Conservation (phyloP, 1,140 invertebrate species). For the Ceratina australensis region DNA sequence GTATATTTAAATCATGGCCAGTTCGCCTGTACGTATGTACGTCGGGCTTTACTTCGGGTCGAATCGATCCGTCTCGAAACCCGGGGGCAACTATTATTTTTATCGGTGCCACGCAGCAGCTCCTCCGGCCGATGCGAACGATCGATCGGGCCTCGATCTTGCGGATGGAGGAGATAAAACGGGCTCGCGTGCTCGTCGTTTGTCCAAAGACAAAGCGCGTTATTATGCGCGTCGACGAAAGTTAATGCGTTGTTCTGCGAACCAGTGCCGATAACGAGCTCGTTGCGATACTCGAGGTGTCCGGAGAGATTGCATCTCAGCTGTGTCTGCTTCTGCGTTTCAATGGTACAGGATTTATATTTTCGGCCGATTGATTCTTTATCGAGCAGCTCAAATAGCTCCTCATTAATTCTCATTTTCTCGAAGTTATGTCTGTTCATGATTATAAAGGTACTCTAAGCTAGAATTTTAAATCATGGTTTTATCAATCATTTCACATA, state of each 20-base stretch:
- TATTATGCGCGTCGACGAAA: conserved; percentile 48
- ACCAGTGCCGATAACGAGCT: conserved; percentile 21
- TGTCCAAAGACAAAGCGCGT: conserved; percentile 52
- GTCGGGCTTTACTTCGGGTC: conserved; percentile 45
- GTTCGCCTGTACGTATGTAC: conserved; percentile 19
- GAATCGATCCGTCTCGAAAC: conserved; percentile 56
- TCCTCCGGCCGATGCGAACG: background rate
- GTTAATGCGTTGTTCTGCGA: conserved; percentile 43
- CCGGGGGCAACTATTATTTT: conserved; percentile 47
- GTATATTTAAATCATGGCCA: conserved; percentile 12
- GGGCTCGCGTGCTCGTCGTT: conserved; percentile 22
- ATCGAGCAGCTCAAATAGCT: background rate
- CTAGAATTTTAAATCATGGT: no score
- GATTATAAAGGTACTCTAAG: no score
- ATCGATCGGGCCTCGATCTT: conserved; percentile 16
- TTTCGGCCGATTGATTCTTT: conserved; percentile 29
- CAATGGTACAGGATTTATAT: background rate
- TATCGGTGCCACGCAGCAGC: conserved; percentile 27
- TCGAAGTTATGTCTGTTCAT: no score
- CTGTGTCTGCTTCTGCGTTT: background rate
- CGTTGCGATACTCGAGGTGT: conserved; percentile 39
- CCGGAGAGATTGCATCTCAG: conserved; percentile 30
- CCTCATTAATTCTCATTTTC: conserved; percentile 3
- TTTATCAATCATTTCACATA: no score
- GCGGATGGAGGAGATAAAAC: conserved; percentile 38